Base-by-base conservation (phyloP, 1,140 invertebrate species). In the Diuraphis noxia region DNA sequence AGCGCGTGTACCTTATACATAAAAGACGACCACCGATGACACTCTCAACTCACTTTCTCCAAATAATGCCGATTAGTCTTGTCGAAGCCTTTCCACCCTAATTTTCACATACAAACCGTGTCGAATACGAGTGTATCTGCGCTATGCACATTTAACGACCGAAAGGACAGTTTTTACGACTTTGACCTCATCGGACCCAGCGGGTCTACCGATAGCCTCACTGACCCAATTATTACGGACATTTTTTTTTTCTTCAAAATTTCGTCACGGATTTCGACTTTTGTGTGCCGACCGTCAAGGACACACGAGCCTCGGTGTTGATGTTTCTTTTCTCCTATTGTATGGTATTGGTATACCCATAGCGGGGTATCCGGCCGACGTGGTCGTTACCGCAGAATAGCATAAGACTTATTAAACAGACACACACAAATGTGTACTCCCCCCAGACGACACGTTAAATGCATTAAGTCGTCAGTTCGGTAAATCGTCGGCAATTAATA, bases 401-500 rank as follows among this genome's bases (percentile, higher is more conserved):
- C 13, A 19, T 49, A 49, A 34, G 46, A 88, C 34, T 86, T 86
- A 52, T 86, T 86, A 86, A 86, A 86, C 87, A 88, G 40, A 88
- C 56, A 72, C 52, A 63, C 87, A 72, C 52, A 41, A 88, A 88
- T 72, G 84, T 52, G 85, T 87, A 56, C 49, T 49, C 49, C 46
- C 81, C 85, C 36, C 88, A 81, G 88, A 90, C 72, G 77, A 90
- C 88, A 90, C 41, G 88, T 90, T 90, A 90, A 90, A 81, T 81
- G 88, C 88, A 90, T 90, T 90, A 90, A 90, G 88, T 49, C 88
- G 88, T 90, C 88, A 81, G 88, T 43, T 46, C 88, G 88, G 88
- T 90, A 90, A 90, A 90, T 90, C 41, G 88, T 90, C 23, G 72
- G 81, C 88, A 90, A 90, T 90, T 90, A 90, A 90, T 90, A 90